Conservation (phyloP, 1,140 invertebrate species). For the Sinella curviseta region DNA sequence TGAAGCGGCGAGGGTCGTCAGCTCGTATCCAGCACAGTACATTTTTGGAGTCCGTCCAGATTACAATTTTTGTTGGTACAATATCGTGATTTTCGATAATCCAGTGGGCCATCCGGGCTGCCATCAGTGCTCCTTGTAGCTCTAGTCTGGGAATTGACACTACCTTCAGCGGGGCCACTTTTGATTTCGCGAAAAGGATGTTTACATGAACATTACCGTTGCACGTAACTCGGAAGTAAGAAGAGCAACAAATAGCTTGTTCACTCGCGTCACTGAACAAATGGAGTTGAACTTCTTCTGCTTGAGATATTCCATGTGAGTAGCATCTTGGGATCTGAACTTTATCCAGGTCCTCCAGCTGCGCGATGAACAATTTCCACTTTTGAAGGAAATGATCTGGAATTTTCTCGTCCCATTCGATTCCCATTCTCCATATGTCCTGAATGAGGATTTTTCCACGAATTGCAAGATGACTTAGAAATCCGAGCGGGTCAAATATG, state of each 20-base stretch:
- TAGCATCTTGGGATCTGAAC: conserved; percentile 37
- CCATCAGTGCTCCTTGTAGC: conserved; percentile 51
- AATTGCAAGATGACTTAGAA: neutral
- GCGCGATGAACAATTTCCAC: neutral
- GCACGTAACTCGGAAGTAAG: neutral
- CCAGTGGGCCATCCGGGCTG: conserved; percentile 29
- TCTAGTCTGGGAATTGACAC: conserved; percentile 52
- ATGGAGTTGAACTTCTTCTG: conserved; percentile 35
- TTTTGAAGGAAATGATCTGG: neutral
- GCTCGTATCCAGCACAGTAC: conserved; percentile 30
- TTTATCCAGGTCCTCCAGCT: conserved; percentile 7
- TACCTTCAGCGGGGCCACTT: conserved; percentile 50
- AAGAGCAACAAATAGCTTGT: conserved; percentile 14
- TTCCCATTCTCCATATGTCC: conserved; percentile 27
- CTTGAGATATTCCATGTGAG: neutral
- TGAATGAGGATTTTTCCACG: conserved; percentile 29
- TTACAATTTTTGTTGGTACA: neutral
- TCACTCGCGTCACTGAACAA: conserved; percentile 36
- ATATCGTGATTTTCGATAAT: conserved; percentile 24
- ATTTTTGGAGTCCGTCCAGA: conserved; percentile 40
- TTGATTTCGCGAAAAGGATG: conserved; percentile 50
- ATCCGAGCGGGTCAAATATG: conserved; percentile 22
- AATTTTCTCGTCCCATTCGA: conserved; percentile 43
- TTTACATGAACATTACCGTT: neutral
- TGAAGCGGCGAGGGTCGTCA: conserved; percentile 23